Percentiles rank a stretch among this genome's conserved stretches.
phyloP scores from a whole-genome alignment of 2,888 invertebrate genomes.

The Leucoma salicis region DNA sequence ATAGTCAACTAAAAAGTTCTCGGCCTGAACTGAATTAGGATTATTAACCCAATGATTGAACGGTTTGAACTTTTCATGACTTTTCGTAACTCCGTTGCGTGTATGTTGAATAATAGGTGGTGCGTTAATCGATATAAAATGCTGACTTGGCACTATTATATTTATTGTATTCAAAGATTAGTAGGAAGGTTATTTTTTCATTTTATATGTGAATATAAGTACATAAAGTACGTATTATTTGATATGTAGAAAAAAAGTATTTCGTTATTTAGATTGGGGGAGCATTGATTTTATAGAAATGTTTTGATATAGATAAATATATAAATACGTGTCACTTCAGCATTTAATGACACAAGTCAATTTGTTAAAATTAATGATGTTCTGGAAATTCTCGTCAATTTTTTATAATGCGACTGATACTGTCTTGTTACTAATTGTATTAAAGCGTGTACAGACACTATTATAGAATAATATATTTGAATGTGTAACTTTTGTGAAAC shows the following conservation, averaged over 20 bases:
- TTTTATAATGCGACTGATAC: conserved; percentile 58
- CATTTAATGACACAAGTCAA: conserved; percentile 13
- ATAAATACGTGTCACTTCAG: conserved; percentile 7
- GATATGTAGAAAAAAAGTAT: no score
- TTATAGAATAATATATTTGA: conserved; percentile 19
- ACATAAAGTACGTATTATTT: no score
- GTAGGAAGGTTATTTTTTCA: no score
- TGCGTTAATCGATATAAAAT: conserved; percentile 12
- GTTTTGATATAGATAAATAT: neutral
- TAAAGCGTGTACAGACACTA: conserved; percentile 23
- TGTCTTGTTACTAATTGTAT: conserved; percentile 56
- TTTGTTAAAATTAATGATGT: conserved; percentile 39
- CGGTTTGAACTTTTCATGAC: conserved; percentile 17
- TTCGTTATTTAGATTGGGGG: no score
- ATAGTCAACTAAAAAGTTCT: conserved; percentile 22
- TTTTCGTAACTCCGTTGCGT: conserved; percentile 14
- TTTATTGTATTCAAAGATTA: conserved; percentile 1
- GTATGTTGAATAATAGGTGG: conserved; percentile 12
- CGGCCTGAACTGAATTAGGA: conserved; percentile 28
- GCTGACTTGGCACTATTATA: conserved; percentile 12
- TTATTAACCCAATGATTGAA: conserved; percentile 21
- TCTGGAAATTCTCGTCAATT: conserved; percentile 54
- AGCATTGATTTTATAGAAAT: neutral
- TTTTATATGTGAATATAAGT: no score
- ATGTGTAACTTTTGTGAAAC: conserved; percentile 10